Base-by-base conservation (phyloP, 64 coral and sea anemone species). In the Actinia tenebrosa region DNA sequence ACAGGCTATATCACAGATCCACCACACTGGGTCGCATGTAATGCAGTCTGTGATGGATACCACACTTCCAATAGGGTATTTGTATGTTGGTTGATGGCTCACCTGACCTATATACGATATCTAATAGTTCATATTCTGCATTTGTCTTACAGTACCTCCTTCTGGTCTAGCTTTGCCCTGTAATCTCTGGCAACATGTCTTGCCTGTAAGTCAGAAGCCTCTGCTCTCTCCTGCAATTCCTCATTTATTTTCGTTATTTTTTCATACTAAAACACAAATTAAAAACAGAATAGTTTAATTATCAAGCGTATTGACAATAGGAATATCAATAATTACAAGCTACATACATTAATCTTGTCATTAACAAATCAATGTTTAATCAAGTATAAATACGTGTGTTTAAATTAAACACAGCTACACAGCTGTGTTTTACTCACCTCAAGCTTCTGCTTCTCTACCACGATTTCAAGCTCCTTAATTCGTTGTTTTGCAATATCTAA, bases 211-310 rank as follows among this genome's bases (percentile, higher is more conserved):
- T 97, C 91, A 16, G 94, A 80, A 55, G 94, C 94, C 47, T 97
- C 91, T 77, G 92, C 81, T 56, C 91, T 88, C 47, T 93, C 94
- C 82, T 93, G 94, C 44, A 97, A 50, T 45, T 97, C 94, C 30
- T 89, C 91, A 83, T 90, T 97, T 20, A 81, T 54, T 43, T 89
- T 44, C 26, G 71, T 88, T 42, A 97, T 53, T 60, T 88, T 89
- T 78, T 97, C 94, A 83, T 93, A 93, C 94, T 97, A 75, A 42
- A 25, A 75, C 5, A 75, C 10, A 10, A 15, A 66, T 37, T 37
- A 18, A 20, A 4, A 64, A 64, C 8, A 66, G 19, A 66, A n/a
- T 75, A 26, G 10, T 75, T 42, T 27, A 9, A 75, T 10, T 6
- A 42, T 42, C 69, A 13, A 58, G 56, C 0, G 11, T 55, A 55